Conservation (phyloP, 2,113 vertebrate genomes). For the Monarcha castaneiventris region DNA sequence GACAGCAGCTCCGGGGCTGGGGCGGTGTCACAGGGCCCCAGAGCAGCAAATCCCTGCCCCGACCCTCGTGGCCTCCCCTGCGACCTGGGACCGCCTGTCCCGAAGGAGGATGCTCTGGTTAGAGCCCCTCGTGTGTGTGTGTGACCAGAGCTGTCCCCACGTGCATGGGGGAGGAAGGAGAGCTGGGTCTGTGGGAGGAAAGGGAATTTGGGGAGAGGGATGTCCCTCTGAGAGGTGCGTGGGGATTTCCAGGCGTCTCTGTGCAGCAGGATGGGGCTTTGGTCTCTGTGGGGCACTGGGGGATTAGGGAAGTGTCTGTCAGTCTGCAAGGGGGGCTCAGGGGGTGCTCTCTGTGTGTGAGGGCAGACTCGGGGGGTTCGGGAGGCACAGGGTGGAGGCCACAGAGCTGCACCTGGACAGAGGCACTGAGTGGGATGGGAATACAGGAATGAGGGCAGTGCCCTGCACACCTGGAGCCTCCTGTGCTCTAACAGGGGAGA, state of each 20-base stretch:
- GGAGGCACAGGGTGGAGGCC: not conserved
- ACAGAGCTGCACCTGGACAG: not conserved
- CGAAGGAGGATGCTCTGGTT: not conserved
- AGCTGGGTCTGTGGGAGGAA: not conserved
- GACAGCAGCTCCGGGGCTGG: too few relatives aligned
- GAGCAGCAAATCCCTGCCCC: not conserved
- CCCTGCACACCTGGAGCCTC: not conserved
- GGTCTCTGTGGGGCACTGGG: not conserved
- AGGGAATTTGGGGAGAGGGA: not conserved
- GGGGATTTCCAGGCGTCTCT: not conserved
- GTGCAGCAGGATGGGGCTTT: not conserved
- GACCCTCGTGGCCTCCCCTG: not conserved
- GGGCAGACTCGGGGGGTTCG: fast-evolving
- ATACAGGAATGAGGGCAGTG: not conserved
- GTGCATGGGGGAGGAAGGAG: not conserved
- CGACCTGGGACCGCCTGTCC: fast-evolving
- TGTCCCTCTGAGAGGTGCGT: not conserved
- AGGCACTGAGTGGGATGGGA: not conserved
- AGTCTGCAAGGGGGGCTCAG: not conserved
- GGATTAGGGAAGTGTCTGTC: not conserved
- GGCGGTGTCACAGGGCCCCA: fast-evolving
- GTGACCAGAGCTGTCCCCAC: not conserved
- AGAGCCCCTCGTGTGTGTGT: not conserved
- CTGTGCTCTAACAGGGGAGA: fast-evolving
- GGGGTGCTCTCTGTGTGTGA: not conserved